Base-by-base conservation (phyloP, 1,140 invertebrate species). In the Meloidogyne hapla region DNA sequence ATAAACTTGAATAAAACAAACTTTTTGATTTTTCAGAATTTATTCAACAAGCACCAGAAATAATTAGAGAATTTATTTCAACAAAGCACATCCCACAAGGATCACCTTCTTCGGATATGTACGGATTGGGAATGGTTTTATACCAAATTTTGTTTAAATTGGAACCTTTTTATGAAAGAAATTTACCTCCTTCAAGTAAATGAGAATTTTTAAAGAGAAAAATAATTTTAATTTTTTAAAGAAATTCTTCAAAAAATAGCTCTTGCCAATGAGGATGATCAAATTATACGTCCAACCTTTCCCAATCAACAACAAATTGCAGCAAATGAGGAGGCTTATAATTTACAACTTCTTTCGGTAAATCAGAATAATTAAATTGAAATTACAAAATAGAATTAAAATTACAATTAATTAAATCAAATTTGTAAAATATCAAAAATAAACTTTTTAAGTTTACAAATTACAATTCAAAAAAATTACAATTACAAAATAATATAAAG, bases 1-100 rank as follows among this genome's bases (percentile, higher is more conserved):
- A 38, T 10, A 21, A 25, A 15, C 26, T 45, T 23, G 56, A 73
- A 62, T 21, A n/a, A 4, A 18, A 33, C 9, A 56, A 56, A 56
- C 18, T 15, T 48, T 4, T 56, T 21, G 0, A 6, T 0, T 56
- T 56, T 63, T 25, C 18, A 76, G 82, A 86, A 77, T 86, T 84
- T 48, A 69, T 85, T 56, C 84, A 85, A 80, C 83, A 81, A 77
- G 84, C 84, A 23, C 84, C 84, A n/a, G 84, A 85, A 74, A 84
- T 86, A 42, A 84, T 85, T 25, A 74, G 84, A 3, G 84, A 86
- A 63, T 68, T 85, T 23, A 79, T 84, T 25, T 81, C 76, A 4
- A 82, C 76, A 10, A 85, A 85, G 68, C 75, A 62, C 40, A 63
- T 85, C 38, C 84, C 84, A n/a, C 66, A 73, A 23, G 84, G 84